These are phyloP conservation scores for Mythimna loreyi DNA, from an alignment of 2,888 invertebrate genomes.

Conservation along the genomic window DNA sequence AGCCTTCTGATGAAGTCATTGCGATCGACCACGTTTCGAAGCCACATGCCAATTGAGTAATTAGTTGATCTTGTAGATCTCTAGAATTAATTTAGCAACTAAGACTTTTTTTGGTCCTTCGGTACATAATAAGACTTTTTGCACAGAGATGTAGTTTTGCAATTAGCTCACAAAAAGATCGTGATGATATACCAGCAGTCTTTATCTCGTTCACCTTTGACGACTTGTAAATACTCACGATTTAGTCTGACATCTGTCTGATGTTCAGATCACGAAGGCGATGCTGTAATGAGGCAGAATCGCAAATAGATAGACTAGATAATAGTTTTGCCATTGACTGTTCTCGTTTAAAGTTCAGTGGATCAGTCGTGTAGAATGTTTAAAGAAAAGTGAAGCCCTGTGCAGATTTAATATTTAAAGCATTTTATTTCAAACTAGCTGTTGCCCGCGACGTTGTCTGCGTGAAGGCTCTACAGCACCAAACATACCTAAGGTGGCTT, in stretches of 20 bases:
- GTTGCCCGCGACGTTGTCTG: no score
- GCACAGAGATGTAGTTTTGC: not conserved
- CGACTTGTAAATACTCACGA: conserved; percentile 31
- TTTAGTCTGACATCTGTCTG: conserved; percentile 39
- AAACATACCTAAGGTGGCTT: no score
- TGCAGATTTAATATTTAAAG: no score
- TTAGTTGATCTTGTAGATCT: no score
- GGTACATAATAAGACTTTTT: not conserved
- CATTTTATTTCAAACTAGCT: no score
- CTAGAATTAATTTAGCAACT: not conserved
- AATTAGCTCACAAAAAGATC: conserved; percentile 13
- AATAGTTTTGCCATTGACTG: conserved; percentile 37
- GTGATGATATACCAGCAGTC: conserved; percentile 3
- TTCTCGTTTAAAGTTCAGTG: not conserved
- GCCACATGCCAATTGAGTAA: no score
- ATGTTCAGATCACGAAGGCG: conserved; percentile 27
- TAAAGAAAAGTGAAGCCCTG: not conserved
- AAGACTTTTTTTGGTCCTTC: conserved; percentile 6
- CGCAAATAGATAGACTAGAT: not conserved
- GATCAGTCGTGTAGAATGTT: not conserved
- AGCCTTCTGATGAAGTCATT: no score
- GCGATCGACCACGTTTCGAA: no score
- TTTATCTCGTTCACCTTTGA: conserved; percentile 29
- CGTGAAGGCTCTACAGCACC: no score
- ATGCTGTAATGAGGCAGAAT: conserved; percentile 34